Evolutionary conservation across 30 jellyfish, hydroid and myxozoan species (phyloP).

Genomic region (Pseudorhiza aurosa): DNA sequence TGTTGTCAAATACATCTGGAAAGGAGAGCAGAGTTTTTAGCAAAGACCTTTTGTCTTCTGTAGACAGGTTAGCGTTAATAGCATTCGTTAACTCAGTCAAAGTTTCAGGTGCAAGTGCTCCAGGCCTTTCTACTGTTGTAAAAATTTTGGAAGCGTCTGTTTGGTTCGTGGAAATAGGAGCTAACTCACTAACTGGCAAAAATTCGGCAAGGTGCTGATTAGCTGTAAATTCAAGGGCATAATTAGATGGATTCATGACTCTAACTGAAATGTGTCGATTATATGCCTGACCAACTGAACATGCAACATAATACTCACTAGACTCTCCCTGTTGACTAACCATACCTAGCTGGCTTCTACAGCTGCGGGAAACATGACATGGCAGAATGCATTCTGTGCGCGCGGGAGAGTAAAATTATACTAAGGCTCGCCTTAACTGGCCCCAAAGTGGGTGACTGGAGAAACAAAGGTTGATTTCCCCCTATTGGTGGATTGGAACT

Average conservation of each 20-base stretch:
- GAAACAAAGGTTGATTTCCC: constrained; percentile 18
- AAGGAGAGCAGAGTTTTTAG: constrained; percentile 35
- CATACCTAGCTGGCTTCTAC: constrained; percentile 39
- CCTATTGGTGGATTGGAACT: constrained; percentile 17
- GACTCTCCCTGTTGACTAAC: constrained; percentile 35
- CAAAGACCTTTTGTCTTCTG: constrained; percentile 10
- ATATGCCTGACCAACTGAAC: constrained; percentile 35
- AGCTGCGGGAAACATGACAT: constrained; percentile 28
- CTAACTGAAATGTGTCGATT: constrained; percentile 21
- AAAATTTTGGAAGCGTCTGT: background rate
- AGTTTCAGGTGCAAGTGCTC: constrained; percentile 14
- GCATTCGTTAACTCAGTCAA: constrained; percentile 36
- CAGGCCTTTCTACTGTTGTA: constrained; percentile 31
- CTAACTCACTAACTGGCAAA: constrained; percentile 46
- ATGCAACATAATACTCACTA: constrained; percentile 15
- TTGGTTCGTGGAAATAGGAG: constrained; percentile 5
- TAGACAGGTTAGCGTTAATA: constrained; percentile 42
- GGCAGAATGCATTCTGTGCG: constrained; percentile 48
- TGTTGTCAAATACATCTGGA: constrained; percentile 35
- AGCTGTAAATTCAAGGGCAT: constrained; percentile 23
- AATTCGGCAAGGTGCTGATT: constrained; percentile 51
- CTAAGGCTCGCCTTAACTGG: constrained; percentile 25
- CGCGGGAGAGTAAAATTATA: constrained; percentile 25
- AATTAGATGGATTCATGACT: constrained; percentile 41
- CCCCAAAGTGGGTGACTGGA: constrained; percentile 23